Base-by-base conservation (phyloP, 2,113 vertebrate genomes). In the Microcebus griseorufus region DNA sequence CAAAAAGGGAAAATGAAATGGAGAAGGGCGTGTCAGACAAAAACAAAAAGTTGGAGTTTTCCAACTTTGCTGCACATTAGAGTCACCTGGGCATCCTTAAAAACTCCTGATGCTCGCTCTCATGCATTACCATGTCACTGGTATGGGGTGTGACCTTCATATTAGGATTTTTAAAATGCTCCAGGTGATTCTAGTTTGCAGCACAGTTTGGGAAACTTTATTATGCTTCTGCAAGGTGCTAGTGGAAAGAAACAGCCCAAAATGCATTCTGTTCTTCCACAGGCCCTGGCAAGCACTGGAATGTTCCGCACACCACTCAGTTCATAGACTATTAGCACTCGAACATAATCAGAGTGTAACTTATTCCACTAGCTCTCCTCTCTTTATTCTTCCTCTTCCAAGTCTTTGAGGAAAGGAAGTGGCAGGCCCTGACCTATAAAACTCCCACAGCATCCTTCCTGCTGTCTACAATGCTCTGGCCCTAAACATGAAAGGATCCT, bases 261-360 rank as follows among this genome's bases (percentile, higher is more conserved):
- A 81, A 12, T 37, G 80, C 48, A 23, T 72, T 88, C 67, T 62
- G 0, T 88, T 34, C 70, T 67, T 84, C 27, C 58, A 83, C 14
- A 10, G 88, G 53, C 80, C 70, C 88, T 27, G 1, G 1, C 51
- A 96, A 58, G 6, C 1, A 8, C 51, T 11, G 34, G 75, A 84
- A 92, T 79, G 62, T 76, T 98, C 65, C 0, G 91, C n/a, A 29
- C 42, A 70, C 70, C 73, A 93, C 93, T 98, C 90, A 53, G 45
- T 93, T 82, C 92, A 96, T 95, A 76, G 94, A 95, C 96, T 96
- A 96, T 95, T 88, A 96, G 95, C 92, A 95, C 88, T 95, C 90
- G 97, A 94, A 94, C 92, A 90, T 90, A 97, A 98, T 97, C 94
- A 94, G 93, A 29, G 73, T 58, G n/a, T 82, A 80, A 96, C 97